These are phyloP conservation scores for Pogonocherus hispidulus DNA, from an alignment of 2,888 invertebrate genomes.

Conservation along the genomic window DNA sequence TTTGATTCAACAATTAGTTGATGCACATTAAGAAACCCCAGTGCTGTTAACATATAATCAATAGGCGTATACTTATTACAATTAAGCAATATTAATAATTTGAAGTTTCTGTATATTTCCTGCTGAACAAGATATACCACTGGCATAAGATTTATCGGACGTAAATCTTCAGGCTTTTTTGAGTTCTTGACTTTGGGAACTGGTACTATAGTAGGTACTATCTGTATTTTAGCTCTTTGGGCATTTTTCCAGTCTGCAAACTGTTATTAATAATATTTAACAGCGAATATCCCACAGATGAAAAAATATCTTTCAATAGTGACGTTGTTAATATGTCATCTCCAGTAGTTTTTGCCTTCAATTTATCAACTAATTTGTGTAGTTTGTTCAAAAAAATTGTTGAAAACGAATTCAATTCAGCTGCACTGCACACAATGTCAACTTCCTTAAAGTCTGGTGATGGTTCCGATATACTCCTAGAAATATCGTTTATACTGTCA, in stretches of 20 bases:
- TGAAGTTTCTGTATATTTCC: no score
- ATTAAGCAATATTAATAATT: no score
- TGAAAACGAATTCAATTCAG: background rate
- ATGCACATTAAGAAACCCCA: no score
- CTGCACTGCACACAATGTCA: no score
- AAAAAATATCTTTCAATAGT: conserved; percentile 1
- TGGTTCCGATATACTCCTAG: no score
- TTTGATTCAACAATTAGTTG: no score
- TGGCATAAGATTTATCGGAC: background rate
- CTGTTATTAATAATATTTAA: conserved; percentile 2
- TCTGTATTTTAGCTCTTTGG: no score
- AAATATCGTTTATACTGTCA: no score
- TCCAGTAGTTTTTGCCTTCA: background rate
- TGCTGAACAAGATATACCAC: no score
- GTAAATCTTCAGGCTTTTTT: background rate
- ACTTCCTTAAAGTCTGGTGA: no score
- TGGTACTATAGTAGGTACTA: background rate
- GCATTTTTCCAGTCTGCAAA: background rate
- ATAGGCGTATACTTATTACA: no score
- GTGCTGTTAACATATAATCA: no score
- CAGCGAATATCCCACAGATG: background rate
- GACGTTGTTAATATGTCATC: conserved; percentile 8
- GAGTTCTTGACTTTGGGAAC: background rate
- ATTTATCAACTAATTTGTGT: background rate
- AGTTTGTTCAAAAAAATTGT: background rate